phyloP scores from a whole-genome alignment of 2,797 vertebrate genomes.

The Catostomus latipinnis region DNA sequence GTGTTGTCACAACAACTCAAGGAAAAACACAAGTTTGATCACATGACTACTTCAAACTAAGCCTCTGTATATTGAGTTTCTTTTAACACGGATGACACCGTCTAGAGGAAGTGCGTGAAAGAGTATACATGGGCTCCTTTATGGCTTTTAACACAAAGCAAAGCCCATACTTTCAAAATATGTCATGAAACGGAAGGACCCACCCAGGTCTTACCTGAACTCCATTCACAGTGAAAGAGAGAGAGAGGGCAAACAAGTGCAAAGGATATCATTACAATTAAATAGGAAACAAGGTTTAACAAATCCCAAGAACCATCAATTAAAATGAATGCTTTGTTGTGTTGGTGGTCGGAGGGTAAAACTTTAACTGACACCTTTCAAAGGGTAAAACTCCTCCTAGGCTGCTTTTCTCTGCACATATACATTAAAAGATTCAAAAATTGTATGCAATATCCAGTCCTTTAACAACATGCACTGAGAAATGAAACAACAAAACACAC shows the following conservation, averaged over 20 bases:
- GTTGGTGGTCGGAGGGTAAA: slow-evolving; percentile 74
- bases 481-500: slow-evolving; percentile 52
- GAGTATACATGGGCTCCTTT: slow-evolving; percentile 73
- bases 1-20: slow-evolving; percentile 57
- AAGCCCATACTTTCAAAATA: slow-evolving; percentile 76
- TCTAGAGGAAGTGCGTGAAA: slow-evolving; percentile 73
- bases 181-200: slow-evolving; percentile 80
- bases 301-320: slow-evolving; percentile 77
- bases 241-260: slow-evolving; percentile 65
- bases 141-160: slow-evolving; percentile 76
- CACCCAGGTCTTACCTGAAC: slow-evolving; percentile 80
- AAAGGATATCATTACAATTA: slow-evolving; percentile 80
- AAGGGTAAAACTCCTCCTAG: slow-evolving; percentile 65
- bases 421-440: slow-evolving; percentile 69
- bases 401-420: slow-evolving; percentile 55
- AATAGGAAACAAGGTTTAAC: slow-evolving; percentile 79
- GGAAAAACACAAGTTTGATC: slow-evolving; percentile 56
- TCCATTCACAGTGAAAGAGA: slow-evolving; percentile 70
- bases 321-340: slow-evolving; percentile 79
- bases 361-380: slow-evolving; percentile 74
- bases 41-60: slow-evolving; percentile 62
- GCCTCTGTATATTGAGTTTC: slow-evolving; percentile 67
- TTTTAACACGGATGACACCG: slow-evolving; percentile 61
- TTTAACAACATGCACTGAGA: slow-evolving; percentile 51
- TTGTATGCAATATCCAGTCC: slow-evolving; percentile 65